phyloP scores from a whole-genome alignment of 2,113 vertebrate species.

The Nerophis lumbriciformis region DNA sequence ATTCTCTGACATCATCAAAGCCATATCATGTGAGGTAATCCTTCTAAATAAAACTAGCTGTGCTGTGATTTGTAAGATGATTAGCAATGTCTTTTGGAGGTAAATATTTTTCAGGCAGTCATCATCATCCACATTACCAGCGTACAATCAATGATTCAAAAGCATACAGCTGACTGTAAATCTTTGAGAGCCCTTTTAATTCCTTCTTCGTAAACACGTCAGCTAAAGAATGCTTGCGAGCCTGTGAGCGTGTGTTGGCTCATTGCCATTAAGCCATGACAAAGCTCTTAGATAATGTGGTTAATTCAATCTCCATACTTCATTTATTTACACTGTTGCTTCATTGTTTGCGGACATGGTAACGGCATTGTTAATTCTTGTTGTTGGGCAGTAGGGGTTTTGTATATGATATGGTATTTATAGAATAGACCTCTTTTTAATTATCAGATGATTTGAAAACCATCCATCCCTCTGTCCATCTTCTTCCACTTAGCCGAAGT shows the following conservation, averaged over 20 bases:
- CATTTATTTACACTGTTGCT: constrained; percentile 2
- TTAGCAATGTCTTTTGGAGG: neutral
- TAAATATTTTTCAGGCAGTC: neutral
- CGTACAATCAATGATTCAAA: neutral
- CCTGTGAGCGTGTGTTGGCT: constrained; percentile 10
- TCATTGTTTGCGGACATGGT: constrained; percentile 14
- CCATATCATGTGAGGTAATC: constrained; percentile 3
- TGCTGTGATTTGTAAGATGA: neutral
- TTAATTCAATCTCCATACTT: constrained; percentile 9
- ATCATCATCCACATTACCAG: neutral
- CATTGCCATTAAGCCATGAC: constrained; percentile 3
- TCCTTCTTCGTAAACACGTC: neutral
- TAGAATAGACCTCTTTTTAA: no score
- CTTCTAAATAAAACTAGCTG: constrained; percentile 2
- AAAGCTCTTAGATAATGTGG: constrained; percentile 31
- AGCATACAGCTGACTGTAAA: neutral
- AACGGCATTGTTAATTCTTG: no score
- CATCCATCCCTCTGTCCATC: no score
- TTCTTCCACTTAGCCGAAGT: no score
- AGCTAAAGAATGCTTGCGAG: constrained; percentile 21
- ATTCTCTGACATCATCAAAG: constrained; percentile 3
- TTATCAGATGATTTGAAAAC: no score
- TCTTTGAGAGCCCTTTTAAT: neutral
- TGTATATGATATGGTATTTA: no score
- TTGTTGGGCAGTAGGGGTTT: neutral